These are phyloP conservation scores for Sympetrum striolatum DNA, from an alignment of 2,888 invertebrate species.

Conservation along the genomic window DNA sequence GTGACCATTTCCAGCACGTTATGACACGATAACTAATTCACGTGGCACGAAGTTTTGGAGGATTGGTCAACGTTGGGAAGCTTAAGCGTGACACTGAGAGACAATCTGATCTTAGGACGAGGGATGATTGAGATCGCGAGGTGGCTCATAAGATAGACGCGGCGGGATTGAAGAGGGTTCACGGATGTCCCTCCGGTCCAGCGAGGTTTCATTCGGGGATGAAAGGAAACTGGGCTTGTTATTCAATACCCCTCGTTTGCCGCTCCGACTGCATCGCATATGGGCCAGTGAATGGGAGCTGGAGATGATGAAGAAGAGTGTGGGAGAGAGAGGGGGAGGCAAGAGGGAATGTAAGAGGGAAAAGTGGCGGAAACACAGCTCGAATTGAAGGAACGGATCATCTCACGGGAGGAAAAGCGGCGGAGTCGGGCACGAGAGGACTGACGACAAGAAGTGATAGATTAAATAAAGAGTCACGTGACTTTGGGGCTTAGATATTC, in stretches of 20 bases:
- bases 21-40: too few relatives aligned
- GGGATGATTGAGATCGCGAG: not conserved
- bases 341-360: not conserved
- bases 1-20: too few relatives aligned
- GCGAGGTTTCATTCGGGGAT: slow-evolving; percentile 18
- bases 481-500: too few relatives aligned
- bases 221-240: slow-evolving; percentile 39
- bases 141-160: not conserved
- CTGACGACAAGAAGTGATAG: not conserved
- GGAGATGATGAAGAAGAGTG: slow-evolving; percentile 1
- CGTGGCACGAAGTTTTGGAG: too few relatives aligned
- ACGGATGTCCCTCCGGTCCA: slow-evolving; percentile 3
- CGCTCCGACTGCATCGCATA: slow-evolving; percentile 33
- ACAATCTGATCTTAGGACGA: too few relatives aligned
- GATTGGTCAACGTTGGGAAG: too few relatives aligned
- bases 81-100: too few relatives aligned
- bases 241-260: slow-evolving; percentile 36
- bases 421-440: not conserved
- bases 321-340: not conserved
- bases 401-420: not conserved
- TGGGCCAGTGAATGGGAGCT: slow-evolving; percentile 33
- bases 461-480: not conserved
- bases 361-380: not conserved
- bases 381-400: not conserved
- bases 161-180: not conserved